Percentiles rank a stretch among this genome's conserved stretches.
Evolutionary conservation across 2,888 invertebrate genomes (phyloP).

Genomic region (Tetragnatha montana): DNA sequence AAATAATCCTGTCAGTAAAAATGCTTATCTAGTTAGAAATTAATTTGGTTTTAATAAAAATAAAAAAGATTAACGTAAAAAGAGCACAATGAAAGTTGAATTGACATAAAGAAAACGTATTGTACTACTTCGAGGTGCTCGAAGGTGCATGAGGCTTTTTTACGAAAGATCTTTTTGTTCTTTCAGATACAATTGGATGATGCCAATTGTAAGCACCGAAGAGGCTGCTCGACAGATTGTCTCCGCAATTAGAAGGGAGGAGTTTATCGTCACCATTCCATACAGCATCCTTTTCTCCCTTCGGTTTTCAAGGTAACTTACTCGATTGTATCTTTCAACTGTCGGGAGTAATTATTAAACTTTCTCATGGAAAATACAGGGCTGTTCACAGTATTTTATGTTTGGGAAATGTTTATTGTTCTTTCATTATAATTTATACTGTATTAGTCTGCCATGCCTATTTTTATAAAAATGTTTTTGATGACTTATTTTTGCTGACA

Average conservation of each 20-base stretch:
- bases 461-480: too few relatives aligned
- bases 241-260: slow-evolving; percentile 64
- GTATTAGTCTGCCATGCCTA: too few relatives aligned
- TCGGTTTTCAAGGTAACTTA: slow-evolving; percentile 22
- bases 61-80: background rate
- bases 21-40: too few relatives aligned
- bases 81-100: background rate
- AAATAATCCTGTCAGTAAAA: too few relatives aligned
- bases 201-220: slow-evolving; percentile 68
- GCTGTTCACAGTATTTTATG: too few relatives aligned
- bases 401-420: too few relatives aligned
- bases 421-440: too few relatives aligned
- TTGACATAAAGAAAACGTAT: background rate
- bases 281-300: background rate
- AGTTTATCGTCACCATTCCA: slow-evolving; percentile 66
- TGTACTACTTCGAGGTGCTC: background rate
- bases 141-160: background rate
- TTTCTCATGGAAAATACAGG: too few relatives aligned
- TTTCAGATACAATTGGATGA: slow-evolving; percentile 53
- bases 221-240: slow-evolving; percentile 62
- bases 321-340: background rate
- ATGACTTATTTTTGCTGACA: too few relatives aligned
- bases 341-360: too few relatives aligned
- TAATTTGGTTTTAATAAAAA: too few relatives aligned
- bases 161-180: background rate